These are phyloP conservation scores for Seladonia tumulorum DNA, from an alignment of 2,888 invertebrate species.

Conservation along the genomic window DNA sequence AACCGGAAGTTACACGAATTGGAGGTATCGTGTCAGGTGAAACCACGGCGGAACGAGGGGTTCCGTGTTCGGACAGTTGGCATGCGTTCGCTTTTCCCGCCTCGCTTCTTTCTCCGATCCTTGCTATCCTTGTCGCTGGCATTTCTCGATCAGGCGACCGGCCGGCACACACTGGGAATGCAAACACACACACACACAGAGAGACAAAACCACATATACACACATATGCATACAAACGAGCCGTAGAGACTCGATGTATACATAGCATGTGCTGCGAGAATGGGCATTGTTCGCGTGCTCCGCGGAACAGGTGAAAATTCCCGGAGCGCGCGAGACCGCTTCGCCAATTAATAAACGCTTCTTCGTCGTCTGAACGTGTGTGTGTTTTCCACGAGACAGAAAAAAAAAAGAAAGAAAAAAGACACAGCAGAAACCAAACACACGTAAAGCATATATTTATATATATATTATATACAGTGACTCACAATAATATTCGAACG, in stretches of 20 bases:
- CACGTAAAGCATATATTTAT: not conserved
- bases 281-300: not conserved
- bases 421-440: not conserved
- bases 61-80: slow-evolving; percentile 36
- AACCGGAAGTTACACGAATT: not conserved
- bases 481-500: too few species aligned
- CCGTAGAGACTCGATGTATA: not conserved
- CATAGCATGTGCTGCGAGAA: slow-evolving; percentile 23
- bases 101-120: slow-evolving; percentile 49
- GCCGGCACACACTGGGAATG: slow-evolving; percentile 16
- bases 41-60: slow-evolving; percentile 35
- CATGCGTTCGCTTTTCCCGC: slow-evolving; percentile 57
- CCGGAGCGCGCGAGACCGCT: not conserved
- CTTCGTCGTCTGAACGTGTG: not conserved
- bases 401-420: not conserved
- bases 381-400: not conserved
- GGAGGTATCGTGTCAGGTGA: not conserved
- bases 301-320: not conserved
- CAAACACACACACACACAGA: slow-evolving; percentile 15
- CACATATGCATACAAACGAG: not conserved
- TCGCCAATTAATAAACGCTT: not conserved
- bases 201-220: not conserved
- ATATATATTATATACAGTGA: not conserved
- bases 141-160: slow-evolving; percentile 32
- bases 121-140: slow-evolving; percentile 27